phyloP scores from a whole-genome alignment of 2,113 vertebrate genomes.

The Macaca nemestrina region DNA sequence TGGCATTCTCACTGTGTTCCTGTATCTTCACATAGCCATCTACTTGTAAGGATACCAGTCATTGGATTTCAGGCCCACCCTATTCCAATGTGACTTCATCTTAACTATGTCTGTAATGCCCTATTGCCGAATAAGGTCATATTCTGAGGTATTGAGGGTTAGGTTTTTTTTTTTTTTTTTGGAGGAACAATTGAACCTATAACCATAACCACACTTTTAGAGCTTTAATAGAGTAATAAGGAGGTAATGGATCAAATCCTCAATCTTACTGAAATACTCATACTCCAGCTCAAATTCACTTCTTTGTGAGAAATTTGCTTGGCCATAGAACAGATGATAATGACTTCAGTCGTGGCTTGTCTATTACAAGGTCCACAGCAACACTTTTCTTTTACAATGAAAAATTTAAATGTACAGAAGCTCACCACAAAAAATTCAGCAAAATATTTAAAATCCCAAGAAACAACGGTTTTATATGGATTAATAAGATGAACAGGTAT shows the following conservation, averaged over 20 bases:
- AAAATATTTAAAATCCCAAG: neutral
- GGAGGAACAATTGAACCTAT: neutral
- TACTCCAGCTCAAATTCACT: neutral
- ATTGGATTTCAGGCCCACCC: neutral
- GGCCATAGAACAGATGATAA: neutral
- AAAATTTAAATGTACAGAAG: neutral
- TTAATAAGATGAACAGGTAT: neutral
- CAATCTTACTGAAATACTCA: neutral
- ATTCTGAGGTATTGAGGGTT: neutral
- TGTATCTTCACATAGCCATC: fast-evolving
- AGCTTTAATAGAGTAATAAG: neutral
- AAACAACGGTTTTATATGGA: neutral
- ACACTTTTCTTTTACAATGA: neutral
- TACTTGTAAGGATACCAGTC: no score
- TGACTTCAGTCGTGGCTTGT: neutral
- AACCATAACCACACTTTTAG: neutral
- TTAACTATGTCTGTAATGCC: neutral
- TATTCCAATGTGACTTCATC: neutral
- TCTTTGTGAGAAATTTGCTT: neutral
- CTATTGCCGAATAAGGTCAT: neutral
- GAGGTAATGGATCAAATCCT: neutral
- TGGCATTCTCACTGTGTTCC: neutral
- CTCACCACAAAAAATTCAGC: neutral
- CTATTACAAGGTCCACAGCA: neutral
- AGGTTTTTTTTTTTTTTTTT: neutral